A percentile compares a stretch with the other conserved stretches of the same genome.
phyloP scores from a whole-genome alignment of 2,113 vertebrate genomes.

The Notarius lentiginosus region DNA sequence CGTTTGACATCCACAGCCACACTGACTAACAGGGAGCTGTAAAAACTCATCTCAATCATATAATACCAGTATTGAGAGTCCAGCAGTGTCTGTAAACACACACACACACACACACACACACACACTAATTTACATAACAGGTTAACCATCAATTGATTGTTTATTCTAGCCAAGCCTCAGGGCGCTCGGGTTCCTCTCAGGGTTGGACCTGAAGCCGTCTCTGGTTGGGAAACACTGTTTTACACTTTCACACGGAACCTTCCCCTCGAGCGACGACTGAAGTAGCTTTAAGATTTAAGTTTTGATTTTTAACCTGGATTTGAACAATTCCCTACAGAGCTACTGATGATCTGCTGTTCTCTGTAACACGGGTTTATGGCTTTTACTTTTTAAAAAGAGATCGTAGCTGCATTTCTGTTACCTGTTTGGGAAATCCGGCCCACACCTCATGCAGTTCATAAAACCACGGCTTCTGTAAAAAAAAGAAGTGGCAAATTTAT shows the following conservation, averaged over 20 bases:
- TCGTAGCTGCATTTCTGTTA: constrained; percentile 50
- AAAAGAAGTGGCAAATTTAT: not conserved
- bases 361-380: not conserved
- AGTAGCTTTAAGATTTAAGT: not conserved
- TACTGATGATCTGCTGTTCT: not conserved
- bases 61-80: constrained; percentile 93
- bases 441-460: constrained; percentile 86
- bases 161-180: not conserved
- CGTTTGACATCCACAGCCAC: constrained; percentile 82
- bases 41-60: constrained; percentile 86
- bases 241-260: not conserved
- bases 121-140: not conserved
- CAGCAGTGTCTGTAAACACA: constrained; percentile 77
- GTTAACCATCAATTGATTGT: not conserved
- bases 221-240: not conserved
- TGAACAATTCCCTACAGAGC: not conserved
- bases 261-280: not conserved
- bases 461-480: constrained; percentile 90
- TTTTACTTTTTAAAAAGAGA: not conserved
- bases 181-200: not conserved
- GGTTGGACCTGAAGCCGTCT: not conserved
- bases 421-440: constrained; percentile 88
- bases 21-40: constrained; percentile 86
- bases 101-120: constrained; percentile 35
- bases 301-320: not conserved